Evolutionary conservation across 2,797 vertebrate genomes (phyloP).

Genomic region (Pseudochirops corinnae): DNA sequence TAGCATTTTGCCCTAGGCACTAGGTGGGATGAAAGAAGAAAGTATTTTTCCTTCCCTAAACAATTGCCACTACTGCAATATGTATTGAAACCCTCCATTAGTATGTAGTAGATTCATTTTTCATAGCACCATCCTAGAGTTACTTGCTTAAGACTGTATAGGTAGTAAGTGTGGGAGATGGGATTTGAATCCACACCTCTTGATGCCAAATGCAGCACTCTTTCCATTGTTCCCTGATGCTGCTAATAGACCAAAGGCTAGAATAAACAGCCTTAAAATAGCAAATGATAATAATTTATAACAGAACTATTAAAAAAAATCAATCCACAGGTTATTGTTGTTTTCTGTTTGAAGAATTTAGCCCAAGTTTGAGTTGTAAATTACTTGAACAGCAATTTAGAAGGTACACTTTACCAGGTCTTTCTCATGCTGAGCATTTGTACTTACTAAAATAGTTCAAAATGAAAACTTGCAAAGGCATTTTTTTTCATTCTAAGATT

Average conservation of each 20-base stretch:
- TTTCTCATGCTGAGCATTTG: slow-evolving; percentile 18
- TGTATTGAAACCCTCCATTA: neutral
- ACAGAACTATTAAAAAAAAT: slow-evolving; percentile 13
- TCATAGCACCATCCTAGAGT: neutral
- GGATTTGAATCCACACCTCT: neutral
- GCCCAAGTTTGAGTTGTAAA: slow-evolving; percentile 1
- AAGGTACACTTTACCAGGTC: neutral
- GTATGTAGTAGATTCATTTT: neutral
- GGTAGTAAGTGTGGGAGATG: neutral
- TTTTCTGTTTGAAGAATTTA: slow-evolving; percentile 50
- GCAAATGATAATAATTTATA: neutral
- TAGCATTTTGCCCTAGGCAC: neutral
- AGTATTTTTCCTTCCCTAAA: neutral
- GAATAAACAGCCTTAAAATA: slow-evolving; percentile 4
- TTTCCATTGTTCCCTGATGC: neutral
- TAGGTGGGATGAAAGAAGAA: neutral
- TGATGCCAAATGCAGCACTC: neutral
- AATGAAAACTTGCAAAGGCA: slow-evolving; percentile 48
- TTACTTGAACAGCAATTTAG: slow-evolving; percentile 25
- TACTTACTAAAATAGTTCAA: slow-evolving; percentile 30
- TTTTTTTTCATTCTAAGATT: slow-evolving; percentile 47
- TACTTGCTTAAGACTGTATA: neutral
- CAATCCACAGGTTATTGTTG: neutral
- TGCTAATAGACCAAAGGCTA: neutral
- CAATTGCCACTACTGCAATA: neutral